A percentile compares a stretch with the other conserved stretches of the same genome.
These are phyloP conservation scores for Odontocolon sp. DNA, from an alignment of 2,888 invertebrate genomes.

Conservation along the genomic window DNA sequence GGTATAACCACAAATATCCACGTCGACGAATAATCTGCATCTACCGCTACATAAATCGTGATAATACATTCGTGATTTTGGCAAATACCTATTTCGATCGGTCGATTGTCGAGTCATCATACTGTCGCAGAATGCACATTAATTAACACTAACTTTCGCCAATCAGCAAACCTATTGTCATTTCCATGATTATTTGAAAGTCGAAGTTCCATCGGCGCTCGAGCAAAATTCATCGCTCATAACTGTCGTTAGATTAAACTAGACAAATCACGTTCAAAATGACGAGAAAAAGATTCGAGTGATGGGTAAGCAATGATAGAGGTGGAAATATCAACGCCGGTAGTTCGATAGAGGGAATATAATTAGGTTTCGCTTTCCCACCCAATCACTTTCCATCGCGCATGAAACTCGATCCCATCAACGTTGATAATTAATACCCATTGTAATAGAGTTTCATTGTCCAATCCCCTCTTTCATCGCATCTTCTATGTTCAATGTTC, in stretches of 20 bases:
- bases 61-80: neutral
- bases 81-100: neutral
- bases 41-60: neutral
- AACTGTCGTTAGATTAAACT: too few relatives aligned
- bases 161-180: too few relatives aligned
- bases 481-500: neutral
- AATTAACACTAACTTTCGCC: too few relatives aligned
- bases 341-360: neutral
- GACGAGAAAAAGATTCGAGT: too few relatives aligned
- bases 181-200: too few relatives aligned
- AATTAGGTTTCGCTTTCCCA: neutral
- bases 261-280: too few relatives aligned
- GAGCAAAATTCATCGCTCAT: too few relatives aligned
- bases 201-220: too few relatives aligned
- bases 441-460: constrained; percentile 43
- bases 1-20: neutral
- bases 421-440: constrained; percentile 42
- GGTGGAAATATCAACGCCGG: too few relatives aligned
- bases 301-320: too few relatives aligned
- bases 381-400: neutral
- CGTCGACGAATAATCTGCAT: neutral
- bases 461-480: constrained; percentile 15
- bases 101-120: constrained; percentile 9
- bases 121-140: neutral
- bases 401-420: constrained; percentile 12